Conservation (phyloP, 1,140 invertebrate genomes). For the Parasteatoda tepidariorum region DNA sequence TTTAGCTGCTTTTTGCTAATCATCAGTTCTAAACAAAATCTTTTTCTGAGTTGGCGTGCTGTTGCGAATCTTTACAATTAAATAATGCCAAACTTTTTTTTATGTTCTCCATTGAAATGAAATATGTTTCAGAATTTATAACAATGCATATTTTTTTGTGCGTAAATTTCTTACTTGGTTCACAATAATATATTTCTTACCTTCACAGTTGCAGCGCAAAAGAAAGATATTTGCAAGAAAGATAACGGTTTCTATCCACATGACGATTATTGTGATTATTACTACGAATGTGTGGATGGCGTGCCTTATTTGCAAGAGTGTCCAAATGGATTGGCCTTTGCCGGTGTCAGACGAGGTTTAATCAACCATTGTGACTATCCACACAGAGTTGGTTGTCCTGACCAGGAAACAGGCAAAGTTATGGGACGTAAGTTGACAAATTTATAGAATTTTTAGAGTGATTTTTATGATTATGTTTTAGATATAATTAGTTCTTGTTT, state of each 20-base stretch:
- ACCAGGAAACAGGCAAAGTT: constrained; percentile 7
- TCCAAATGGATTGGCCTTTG: constrained; percentile 88
- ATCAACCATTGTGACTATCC: constrained; percentile 85
- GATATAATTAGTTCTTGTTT: neutral
- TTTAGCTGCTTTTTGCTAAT: no score
- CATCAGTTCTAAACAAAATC: neutral
- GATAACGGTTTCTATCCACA: constrained; percentile 60
- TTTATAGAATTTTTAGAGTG: neutral
- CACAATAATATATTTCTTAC: neutral
- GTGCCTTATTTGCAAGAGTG: constrained; percentile 70
- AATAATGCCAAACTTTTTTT: no score
- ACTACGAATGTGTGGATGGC: constrained; percentile 85
- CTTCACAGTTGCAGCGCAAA: constrained; percentile 15
- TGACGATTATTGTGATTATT: constrained; percentile 81
- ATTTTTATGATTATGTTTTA: neutral
- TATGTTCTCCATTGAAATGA: no score
- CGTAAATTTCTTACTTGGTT: neutral
- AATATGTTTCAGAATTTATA: neutral
- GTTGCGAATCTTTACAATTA: no score
- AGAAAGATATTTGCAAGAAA: constrained; percentile 32
- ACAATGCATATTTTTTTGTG: neutral
- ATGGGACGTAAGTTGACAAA: constrained; percentile 64
- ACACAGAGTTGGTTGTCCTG: constrained; percentile 78
- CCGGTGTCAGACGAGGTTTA: constrained; percentile 85
- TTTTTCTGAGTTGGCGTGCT: neutral